Percentiles rank a stretch among this genome's conserved stretches.
These are phyloP conservation scores for Ditula angustiorana DNA, from an alignment of 2,888 invertebrate genomes.

Conservation along the genomic window DNA sequence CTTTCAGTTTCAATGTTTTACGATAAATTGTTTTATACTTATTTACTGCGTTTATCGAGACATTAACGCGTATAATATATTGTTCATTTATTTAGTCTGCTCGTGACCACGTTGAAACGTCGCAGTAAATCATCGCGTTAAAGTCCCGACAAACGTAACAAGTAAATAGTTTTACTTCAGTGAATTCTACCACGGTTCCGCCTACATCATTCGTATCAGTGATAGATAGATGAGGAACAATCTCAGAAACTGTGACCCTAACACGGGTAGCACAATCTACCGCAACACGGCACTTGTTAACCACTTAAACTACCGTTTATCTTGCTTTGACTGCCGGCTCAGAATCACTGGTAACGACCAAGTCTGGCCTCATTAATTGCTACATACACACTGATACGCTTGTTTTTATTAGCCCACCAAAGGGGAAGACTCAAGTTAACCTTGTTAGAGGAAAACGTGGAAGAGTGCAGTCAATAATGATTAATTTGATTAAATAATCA, in stretches of 20 bases:
- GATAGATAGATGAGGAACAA: not conserved
- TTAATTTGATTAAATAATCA: not conserved
- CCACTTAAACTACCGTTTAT: constrained; percentile 35
- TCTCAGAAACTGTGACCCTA: constrained; percentile 2
- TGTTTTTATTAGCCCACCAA: constrained; percentile 28
- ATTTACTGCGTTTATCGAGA: too few relatives aligned
- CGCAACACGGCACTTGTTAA: constrained; percentile 20
- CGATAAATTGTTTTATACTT: too few relatives aligned
- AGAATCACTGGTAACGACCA: constrained; percentile 32
- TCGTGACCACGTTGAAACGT: too few relatives aligned
- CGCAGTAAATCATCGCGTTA: too few relatives aligned
- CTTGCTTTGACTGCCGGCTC: constrained; percentile 20
- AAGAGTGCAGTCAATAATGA: not conserved
- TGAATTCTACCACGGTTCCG: not conserved
- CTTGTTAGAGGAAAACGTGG: constrained; percentile 9
- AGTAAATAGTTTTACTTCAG: too few relatives aligned
- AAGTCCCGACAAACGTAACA: too few relatives aligned
- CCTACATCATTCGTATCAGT: not conserved
- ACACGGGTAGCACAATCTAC: not conserved
- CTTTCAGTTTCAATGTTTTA: too few relatives aligned
- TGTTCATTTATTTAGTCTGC: not conserved
- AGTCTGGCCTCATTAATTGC: constrained; percentile 18
- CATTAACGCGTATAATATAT: too few relatives aligned
- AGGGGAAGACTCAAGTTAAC: constrained; percentile 12
- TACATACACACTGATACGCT: constrained; percentile 25